Percentiles rank a stretch among this genome's conserved stretches.
These are phyloP conservation scores for Diuraphis noxia DNA, from an alignment of 1,140 invertebrate genomes.

Conservation along the genomic window DNA sequence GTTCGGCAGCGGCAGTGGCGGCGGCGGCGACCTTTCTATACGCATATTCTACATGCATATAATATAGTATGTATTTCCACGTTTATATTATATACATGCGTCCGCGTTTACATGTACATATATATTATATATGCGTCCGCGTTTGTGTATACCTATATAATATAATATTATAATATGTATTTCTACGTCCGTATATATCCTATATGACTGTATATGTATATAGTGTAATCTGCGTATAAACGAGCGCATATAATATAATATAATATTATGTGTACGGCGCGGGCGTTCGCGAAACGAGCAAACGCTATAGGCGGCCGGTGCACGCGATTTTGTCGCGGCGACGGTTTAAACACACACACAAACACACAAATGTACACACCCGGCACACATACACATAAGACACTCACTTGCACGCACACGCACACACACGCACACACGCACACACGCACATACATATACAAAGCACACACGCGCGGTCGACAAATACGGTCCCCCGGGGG, in stretches of 20 bases:
- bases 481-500: not conserved
- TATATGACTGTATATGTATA: not conserved
- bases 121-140: no score
- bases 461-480: not conserved
- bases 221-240: not conserved
- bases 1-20: no score
- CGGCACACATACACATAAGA: not conserved
- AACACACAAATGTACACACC: not conserved
- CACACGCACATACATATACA: no score
- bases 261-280: not conserved
- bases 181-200: not conserved
- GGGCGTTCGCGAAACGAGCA: conserved; percentile 11
- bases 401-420: not conserved
- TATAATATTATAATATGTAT: not conserved
- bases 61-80: not conserved
- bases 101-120: not conserved
- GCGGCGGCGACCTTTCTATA: not conserved
- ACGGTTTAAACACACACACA: not conserved
- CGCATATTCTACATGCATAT: not conserved
- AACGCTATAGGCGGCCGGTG: not conserved
- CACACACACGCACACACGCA: not conserved
- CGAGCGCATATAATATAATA: not conserved
- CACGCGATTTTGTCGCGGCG: conserved; percentile 5
- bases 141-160: not conserved
- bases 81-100: not conserved